These are phyloP conservation scores for Drosophila nigrodunni DNA, from an alignment of 1,140 invertebrate genomes.

Conservation along the genomic window DNA sequence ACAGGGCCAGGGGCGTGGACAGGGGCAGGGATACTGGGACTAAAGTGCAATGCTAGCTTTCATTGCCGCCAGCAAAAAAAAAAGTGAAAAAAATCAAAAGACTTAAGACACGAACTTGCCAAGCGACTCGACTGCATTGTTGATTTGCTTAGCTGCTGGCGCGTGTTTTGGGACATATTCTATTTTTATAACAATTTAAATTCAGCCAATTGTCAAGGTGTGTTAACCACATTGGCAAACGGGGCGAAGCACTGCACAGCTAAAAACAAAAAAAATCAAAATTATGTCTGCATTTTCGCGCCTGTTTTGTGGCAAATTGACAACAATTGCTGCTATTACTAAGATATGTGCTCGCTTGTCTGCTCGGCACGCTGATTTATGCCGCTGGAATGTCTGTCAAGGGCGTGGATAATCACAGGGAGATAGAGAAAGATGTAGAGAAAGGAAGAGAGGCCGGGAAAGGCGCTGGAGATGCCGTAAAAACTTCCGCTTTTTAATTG, in stretches of 20 bases:
- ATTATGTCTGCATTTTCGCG: conserved; percentile 81
- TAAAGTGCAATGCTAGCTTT: conserved; percentile 74
- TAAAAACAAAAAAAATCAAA: conserved; percentile 18
- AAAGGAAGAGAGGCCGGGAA: conserved; percentile 2
- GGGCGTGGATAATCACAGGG: conserved; percentile 61
- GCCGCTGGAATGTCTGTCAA: conserved; percentile 76
- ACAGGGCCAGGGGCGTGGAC: conserved; percentile 2
- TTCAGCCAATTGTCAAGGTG: conserved; percentile 80
- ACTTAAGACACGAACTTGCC: conserved; percentile 79
- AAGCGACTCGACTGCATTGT: conserved; percentile 59
- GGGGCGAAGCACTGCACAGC: conserved; percentile 1
- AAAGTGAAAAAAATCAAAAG: conserved; percentile 62
- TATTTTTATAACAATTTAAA: conserved; percentile 83
- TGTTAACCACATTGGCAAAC: conserved; percentile 53
- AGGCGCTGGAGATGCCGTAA: background rate
- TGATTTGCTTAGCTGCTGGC: conserved; percentile 41
- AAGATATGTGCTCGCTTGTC: conserved; percentile 38
- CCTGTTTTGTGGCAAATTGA: conserved; percentile 82
- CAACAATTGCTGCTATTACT: conserved; percentile 82
- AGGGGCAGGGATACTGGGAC: conserved; percentile 33
- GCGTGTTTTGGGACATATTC: conserved; percentile 82
- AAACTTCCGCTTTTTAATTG: conserved; percentile 74
- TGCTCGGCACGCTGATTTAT: conserved; percentile 66
- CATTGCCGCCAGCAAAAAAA: conserved; percentile 63
- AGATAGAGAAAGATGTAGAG: conserved; percentile 5